These are phyloP conservation scores for Calameuta pallipes DNA, from an alignment of 2,888 invertebrate species.

Conservation along the genomic window DNA sequence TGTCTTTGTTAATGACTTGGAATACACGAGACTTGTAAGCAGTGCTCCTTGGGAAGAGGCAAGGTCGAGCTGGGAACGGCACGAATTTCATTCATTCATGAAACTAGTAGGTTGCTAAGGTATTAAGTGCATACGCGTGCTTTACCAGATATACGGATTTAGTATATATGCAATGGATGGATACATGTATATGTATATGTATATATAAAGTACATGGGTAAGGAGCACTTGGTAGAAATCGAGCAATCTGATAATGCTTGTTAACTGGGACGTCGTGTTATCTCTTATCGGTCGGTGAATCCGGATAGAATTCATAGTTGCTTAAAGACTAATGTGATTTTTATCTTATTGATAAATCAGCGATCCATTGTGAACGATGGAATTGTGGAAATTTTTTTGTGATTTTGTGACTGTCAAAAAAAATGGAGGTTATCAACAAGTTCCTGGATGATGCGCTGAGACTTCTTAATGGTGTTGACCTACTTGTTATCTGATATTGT, in stretches of 20 bases:
- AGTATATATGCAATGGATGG: neutral
- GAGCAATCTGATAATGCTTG: slow-evolving; percentile 4
- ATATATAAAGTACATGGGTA: neutral
- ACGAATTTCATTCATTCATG: slow-evolving; percentile 18
- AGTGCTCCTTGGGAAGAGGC: neutral
- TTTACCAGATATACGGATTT: neutral
- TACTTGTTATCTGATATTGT: neutral
- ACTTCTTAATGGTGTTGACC: neutral
- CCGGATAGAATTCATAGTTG: slow-evolving; percentile 28
- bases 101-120: neutral
- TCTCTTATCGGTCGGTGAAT: slow-evolving; percentile 34
- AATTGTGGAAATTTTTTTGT: neutral
- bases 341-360: slow-evolving; percentile 17
- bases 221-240: neutral
- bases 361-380: neutral
- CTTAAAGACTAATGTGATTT: slow-evolving; percentile 21
- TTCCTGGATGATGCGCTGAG: neutral
- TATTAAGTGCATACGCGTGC: neutral
- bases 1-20: neutral
- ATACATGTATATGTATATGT: neutral
- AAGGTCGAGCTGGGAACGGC: neutral
- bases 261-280: slow-evolving; percentile 32
- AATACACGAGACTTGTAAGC: neutral
- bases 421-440: neutral
- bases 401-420: neutral